These are phyloP conservation scores for Brachirus orientalis DNA, from an alignment of 2,113 vertebrate genomes.

Conservation along the genomic window DNA sequence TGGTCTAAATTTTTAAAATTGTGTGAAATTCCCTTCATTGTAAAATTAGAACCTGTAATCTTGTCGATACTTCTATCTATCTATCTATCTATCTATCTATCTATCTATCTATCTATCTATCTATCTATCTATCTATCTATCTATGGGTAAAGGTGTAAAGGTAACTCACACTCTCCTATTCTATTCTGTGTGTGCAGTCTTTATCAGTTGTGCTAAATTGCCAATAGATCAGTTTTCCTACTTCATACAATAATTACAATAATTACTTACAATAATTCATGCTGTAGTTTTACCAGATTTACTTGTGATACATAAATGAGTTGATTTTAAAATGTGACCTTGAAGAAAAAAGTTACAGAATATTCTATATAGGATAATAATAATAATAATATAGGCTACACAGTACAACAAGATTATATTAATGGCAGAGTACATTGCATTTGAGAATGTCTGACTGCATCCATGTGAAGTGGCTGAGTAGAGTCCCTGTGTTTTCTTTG, in stretches of 20 bases:
- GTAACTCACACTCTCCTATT: constrained; percentile 26
- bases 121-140: too few species aligned
- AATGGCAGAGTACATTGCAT: constrained; percentile 25
- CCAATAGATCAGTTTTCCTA: constrained; percentile 24
- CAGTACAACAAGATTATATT: background rate
- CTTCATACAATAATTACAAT: too few species aligned
- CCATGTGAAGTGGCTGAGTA: constrained; percentile 52
- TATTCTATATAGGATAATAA: too few species aligned
- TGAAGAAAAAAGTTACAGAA: background rate
- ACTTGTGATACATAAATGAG: background rate
- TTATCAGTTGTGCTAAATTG: constrained; percentile 28
- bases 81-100: too few species aligned
- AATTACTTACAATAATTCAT: constrained; percentile 11
- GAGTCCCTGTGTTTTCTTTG: constrained; percentile 67
- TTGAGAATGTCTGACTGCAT: constrained; percentile 24
- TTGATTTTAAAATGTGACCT: constrained; percentile 19
- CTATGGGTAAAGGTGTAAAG: constrained; percentile 27
- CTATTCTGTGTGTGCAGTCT: constrained; percentile 10
- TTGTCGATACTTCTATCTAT: too few species aligned
- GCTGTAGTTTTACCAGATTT: background rate
- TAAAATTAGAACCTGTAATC: too few species aligned
- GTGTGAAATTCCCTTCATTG: too few species aligned
- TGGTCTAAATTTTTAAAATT: too few species aligned
- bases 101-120: too few species aligned
- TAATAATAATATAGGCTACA: too few species aligned